Evolutionary conservation across 2,888 invertebrate species (phyloP).

Genomic region (Lordiphosa fenestrarum): DNA sequence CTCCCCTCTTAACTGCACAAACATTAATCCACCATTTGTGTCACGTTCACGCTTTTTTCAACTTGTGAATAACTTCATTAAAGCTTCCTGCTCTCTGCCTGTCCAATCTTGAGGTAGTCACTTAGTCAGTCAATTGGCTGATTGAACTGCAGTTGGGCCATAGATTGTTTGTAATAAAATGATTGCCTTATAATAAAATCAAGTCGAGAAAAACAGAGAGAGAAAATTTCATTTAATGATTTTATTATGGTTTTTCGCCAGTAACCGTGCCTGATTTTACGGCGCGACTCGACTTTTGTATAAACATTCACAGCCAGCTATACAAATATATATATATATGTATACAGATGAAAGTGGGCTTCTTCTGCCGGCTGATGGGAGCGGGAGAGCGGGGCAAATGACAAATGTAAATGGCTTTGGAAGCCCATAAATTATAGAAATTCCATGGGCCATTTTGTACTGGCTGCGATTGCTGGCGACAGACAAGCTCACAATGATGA

Average conservation of each 20-base stretch:
- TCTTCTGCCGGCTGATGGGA: conserved; percentile 27
- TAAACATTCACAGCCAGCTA: not conserved
- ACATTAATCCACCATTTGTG: too few relatives aligned
- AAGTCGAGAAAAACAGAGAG: conserved; percentile 28
- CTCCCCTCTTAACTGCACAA: too few relatives aligned
- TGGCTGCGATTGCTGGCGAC: conserved; percentile 66
- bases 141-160: conserved; percentile 7
- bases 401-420: conserved; percentile 58
- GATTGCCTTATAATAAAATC: conserved; percentile 50
- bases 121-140: conserved; percentile 3
- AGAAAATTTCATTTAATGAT: conserved; percentile 56
- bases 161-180: conserved; percentile 25
- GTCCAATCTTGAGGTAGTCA: not conserved
- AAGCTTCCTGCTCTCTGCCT: too few relatives aligned
- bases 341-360: conserved; percentile 1
- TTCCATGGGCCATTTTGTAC: conserved; percentile 59
- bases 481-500: conserved; percentile 38
- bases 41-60: too few relatives aligned
- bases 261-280: conserved; percentile 11
- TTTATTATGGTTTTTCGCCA: conserved; percentile 43
- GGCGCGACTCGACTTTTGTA: conserved; percentile 14
- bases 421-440: conserved; percentile 72
- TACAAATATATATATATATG: not conserved
- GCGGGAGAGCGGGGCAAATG: conserved; percentile 17
- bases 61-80: too few relatives aligned